These are phyloP conservation scores for Troglohyphantes excavatus DNA, from an alignment of 2,888 invertebrate species.

Conservation along the genomic window DNA sequence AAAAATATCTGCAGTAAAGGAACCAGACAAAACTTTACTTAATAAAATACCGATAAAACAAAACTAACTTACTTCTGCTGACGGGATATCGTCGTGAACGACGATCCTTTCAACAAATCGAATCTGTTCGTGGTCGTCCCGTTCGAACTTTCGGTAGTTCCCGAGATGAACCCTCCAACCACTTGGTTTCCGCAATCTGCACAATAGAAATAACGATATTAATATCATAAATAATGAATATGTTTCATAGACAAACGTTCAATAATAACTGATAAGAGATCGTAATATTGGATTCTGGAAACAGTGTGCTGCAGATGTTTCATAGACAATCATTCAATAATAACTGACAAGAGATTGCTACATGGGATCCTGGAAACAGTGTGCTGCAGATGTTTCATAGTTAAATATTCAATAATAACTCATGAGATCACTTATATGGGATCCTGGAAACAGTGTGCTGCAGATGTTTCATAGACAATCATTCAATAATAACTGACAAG, in stretches of 20 bases:
- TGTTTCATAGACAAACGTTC: neutral
- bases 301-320: no score
- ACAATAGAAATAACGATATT: neutral
- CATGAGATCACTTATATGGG: no score
- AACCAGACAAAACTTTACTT: neutral
- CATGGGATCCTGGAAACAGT: no score
- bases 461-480: no score
- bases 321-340: no score
- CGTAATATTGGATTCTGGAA: conserved; percentile 7
- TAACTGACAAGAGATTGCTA: no score
- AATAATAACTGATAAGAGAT: neutral
- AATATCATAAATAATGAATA: no score
- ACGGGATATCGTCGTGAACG: conserved; percentile 66
- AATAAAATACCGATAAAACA: neutral
- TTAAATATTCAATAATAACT: no score
- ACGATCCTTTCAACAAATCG: conserved; percentile 66
- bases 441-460: no score
- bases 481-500: no score
- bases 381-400: no score
- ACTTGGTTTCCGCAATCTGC: conserved; percentile 27
- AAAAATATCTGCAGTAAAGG: neutral
- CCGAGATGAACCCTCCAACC: conserved; percentile 70
- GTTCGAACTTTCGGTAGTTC: conserved; percentile 58
- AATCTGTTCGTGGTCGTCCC: conserved; percentile 61
- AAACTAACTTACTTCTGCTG: conserved; percentile 41